Percentiles rank a stretch among this genome's conserved stretches.
phyloP scores from a whole-genome alignment of 2,113 vertebrate genomes.

The Tauraco erythrolophus region DNA sequence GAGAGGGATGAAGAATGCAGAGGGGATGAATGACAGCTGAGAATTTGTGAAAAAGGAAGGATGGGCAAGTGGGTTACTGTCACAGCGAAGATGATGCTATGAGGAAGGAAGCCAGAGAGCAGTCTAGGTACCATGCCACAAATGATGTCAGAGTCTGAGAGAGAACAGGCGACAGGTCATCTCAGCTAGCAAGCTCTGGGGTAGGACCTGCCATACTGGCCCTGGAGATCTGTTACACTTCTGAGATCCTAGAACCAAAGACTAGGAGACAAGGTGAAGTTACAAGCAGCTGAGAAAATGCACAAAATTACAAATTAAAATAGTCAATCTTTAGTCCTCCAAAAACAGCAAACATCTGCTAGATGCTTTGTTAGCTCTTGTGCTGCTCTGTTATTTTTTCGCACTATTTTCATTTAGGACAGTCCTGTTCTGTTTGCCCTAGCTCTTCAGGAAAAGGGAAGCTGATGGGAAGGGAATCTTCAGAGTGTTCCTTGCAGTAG shows the following conservation, averaged over 20 bases:
- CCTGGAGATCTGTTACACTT: neutral
- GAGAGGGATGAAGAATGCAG: neutral
- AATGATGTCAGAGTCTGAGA: neutral
- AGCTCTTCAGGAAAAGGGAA: neutral
- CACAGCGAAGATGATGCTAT: neutral
- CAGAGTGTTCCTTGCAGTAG: neutral
- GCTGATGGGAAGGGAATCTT: neutral
- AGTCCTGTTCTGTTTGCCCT: neutral
- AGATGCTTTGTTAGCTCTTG: neutral
- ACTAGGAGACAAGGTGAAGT: neutral
- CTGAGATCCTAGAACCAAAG: neutral
- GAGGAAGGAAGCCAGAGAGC: neutral
- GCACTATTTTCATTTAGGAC: neutral
- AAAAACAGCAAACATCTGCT: neutral
- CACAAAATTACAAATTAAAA: neutral
- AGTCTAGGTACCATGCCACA: rapidly evolving
- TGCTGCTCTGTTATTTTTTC: neutral
- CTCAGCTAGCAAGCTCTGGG: neutral
- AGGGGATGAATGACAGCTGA: neutral
- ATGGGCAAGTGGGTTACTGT: neutral
- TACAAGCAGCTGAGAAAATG: neutral
- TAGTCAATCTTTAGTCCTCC: neutral
- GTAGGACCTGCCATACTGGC: rapidly evolving
- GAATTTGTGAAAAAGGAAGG: neutral
- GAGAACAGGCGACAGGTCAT: neutral